phyloP scores from a whole-genome alignment of 53 echinoderm and acorn worm genomes.

The Actinopyga echinites region DNA sequence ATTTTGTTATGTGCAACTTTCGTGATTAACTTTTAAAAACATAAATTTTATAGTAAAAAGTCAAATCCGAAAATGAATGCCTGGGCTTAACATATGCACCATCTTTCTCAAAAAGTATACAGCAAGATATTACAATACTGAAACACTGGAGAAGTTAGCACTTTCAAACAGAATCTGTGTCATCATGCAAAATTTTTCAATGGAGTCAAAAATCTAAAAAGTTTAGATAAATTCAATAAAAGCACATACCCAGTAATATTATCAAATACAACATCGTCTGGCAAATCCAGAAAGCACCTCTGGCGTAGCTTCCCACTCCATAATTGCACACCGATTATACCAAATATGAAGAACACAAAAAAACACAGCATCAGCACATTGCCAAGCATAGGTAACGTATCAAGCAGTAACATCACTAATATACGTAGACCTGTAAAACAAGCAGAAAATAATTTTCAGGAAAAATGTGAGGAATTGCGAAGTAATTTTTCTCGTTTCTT shows the following conservation, averaged over 20 bases:
- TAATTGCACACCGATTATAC: conserved; percentile 97
- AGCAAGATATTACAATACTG: too few species aligned
- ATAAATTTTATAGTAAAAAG: too few species aligned
- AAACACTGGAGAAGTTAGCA: too few species aligned
- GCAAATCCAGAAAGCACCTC: conserved; percentile 80
- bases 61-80: too few species aligned
- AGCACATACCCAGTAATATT: not conserved
- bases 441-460: not conserved
- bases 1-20: too few species aligned
- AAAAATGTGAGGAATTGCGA: not conserved
- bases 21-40: too few species aligned
- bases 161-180: too few species aligned
- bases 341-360: conserved; percentile 99
- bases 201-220: too few species aligned
- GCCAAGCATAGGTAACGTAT: conserved; percentile 97
- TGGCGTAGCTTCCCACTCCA: conserved; percentile 97
- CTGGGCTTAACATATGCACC: too few species aligned
- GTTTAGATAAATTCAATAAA: not conserved
- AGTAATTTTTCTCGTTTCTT: too few species aligned
- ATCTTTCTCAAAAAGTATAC: too few species aligned
- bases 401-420: conserved; percentile 94
- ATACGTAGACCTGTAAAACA: conserved; percentile 84
- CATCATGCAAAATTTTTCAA: too few species aligned
- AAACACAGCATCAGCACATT: conserved; percentile 94
- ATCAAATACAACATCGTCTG: conserved; percentile 36